Conservation (phyloP, 2,888 invertebrate species). For the Leucania comma region DNA sequence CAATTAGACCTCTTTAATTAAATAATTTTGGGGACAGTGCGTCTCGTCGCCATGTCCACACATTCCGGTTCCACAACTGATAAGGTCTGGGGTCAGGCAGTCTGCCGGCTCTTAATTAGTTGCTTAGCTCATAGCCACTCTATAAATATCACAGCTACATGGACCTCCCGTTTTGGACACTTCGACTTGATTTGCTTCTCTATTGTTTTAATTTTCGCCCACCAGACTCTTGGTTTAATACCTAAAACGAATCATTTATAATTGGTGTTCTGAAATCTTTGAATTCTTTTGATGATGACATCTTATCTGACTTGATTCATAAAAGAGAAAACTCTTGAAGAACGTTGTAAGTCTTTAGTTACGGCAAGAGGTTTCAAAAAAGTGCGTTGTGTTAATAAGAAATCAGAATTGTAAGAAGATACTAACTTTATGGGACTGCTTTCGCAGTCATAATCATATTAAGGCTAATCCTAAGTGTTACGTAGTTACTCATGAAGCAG, state of each 20-base stretch:
- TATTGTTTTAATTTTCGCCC: conserved; percentile 66
- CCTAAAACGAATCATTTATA: conserved; percentile 62
- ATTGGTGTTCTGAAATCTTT: conserved; percentile 59
- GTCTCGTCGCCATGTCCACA: conserved; percentile 27
- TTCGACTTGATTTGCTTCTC: conserved; percentile 57
- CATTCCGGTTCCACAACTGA: conserved; percentile 36
- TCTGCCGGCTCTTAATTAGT: conserved; percentile 60
- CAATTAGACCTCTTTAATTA: conserved; percentile 1
- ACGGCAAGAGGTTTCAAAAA: too few relatives aligned
- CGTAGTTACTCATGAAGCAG: conserved; percentile 2
- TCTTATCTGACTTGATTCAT: conserved; percentile 28
- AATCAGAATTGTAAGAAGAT: not conserved
- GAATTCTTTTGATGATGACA: conserved; percentile 52
- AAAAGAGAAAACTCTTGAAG: conserved; percentile 2
- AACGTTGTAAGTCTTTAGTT: not conserved
- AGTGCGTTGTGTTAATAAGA: too few relatives aligned
- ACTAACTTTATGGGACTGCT: not conserved
- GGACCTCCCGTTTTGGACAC: conserved; percentile 53
- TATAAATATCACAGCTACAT: conserved; percentile 50
- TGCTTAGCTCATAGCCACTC: conserved; percentile 59
- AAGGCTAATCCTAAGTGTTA: not conserved
- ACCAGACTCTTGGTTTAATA: conserved; percentile 55
- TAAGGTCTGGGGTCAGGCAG: conserved; percentile 67
- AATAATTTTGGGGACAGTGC: conserved; percentile 33
- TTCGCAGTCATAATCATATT: not conserved